A percentile compares a stretch with the other conserved stretches of the same genome.
Conservation (phyloP, 2,113 vertebrate species). For the Clupea harengus region DNA sequence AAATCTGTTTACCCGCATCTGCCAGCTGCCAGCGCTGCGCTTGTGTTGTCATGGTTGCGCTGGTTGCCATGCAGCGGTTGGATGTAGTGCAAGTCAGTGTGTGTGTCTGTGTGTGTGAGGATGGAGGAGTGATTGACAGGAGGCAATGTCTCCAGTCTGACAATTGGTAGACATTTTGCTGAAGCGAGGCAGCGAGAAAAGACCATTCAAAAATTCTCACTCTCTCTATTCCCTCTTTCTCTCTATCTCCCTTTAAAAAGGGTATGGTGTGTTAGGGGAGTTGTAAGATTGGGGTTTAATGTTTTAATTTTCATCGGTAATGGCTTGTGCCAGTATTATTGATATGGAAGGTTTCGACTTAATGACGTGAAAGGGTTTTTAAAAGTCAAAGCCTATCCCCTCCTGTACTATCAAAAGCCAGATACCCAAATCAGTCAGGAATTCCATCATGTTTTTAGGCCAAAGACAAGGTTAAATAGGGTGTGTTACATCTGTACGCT, state of each 20-base stretch:
- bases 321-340: background rate
- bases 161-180: background rate
- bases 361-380: background rate
- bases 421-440: background rate
- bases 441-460: background rate
- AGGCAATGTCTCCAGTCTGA: background rate
- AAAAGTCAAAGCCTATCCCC: background rate
- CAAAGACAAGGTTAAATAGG: background rate
- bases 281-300: background rate
- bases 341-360: background rate
- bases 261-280: background rate
- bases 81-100: conserved; percentile 66
- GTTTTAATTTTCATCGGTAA: background rate
- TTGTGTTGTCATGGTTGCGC: background rate
- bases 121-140: background rate
- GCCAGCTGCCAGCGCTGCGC: background rate
- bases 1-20: background rate
- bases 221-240: background rate
- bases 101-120: conserved; percentile 72
- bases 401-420: background rate
- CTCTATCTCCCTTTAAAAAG: background rate
- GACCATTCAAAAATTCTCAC: background rate
- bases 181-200: background rate
- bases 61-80: background rate
- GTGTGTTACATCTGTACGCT: background rate